Percentiles rank a stretch among this genome's conserved stretches.
phyloP scores from a whole-genome alignment of 2,888 invertebrate genomes.

The Parascotia fuliginaria region DNA sequence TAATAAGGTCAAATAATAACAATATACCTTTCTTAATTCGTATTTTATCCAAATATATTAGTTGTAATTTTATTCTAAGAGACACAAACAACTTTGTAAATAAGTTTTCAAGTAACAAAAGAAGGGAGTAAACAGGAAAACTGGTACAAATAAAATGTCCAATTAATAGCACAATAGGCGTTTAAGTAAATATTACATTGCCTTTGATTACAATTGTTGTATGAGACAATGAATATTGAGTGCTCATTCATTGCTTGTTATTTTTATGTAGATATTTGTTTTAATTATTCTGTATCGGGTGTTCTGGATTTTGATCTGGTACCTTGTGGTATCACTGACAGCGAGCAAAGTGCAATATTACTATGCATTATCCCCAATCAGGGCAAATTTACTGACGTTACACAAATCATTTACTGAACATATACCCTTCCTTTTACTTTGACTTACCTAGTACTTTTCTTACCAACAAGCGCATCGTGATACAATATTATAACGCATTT shows the following conservation, averaged over 20 bases:
- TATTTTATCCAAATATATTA: background rate
- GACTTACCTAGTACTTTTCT: too few species aligned
- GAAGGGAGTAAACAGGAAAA: slow-evolving; percentile 6
- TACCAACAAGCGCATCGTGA: too few species aligned
- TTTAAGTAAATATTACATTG: slow-evolving; percentile 7
- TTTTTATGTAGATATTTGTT: background rate
- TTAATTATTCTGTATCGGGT: background rate
- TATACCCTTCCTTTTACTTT: too few species aligned
- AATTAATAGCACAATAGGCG: slow-evolving; percentile 4
- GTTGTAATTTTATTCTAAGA: background rate
- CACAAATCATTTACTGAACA: too few species aligned
- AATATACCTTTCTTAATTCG: background rate
- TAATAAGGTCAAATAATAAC: background rate
- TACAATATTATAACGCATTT: too few species aligned
- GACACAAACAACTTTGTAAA: background rate
- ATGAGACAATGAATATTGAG: background rate
- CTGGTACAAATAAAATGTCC: slow-evolving; percentile 9
- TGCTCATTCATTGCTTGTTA: background rate
- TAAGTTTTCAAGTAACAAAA: background rate
- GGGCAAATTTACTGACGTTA: too few species aligned
- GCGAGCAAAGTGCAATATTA: too few species aligned
- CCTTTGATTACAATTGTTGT: slow-evolving; percentile 1
- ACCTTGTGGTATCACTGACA: too few species aligned
- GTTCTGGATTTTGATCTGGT: too few species aligned
- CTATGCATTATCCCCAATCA: too few species aligned